Evolutionary conservation across 2,888 invertebrate species (phyloP).

Genomic region (Hydrotaea cyrtoneurina): DNA sequence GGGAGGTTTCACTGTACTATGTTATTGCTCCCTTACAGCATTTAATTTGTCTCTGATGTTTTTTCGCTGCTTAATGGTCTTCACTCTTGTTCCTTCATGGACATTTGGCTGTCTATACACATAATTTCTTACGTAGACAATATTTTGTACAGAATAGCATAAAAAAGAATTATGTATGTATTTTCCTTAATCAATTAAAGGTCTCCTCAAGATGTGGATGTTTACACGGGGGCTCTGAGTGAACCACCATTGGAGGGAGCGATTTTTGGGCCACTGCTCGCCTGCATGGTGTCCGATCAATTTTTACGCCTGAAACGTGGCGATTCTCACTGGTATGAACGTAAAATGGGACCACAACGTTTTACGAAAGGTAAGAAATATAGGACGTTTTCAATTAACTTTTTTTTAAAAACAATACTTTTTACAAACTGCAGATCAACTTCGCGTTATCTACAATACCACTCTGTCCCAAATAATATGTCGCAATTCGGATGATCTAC

Average conservation of each 20-base stretch:
- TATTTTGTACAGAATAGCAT: no score
- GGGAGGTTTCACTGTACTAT: no score
- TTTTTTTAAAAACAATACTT: no score
- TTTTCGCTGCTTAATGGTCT: no score
- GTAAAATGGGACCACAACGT: constrained; percentile 83
- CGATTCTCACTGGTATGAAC: constrained; percentile 95
- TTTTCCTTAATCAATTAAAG: constrained; percentile 77
- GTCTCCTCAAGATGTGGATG: constrained; percentile 90
- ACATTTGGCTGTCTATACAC: no score
- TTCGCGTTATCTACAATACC: constrained; percentile 89
- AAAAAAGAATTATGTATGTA: not conserved
- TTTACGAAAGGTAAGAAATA: constrained; percentile 84
- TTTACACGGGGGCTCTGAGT: constrained; percentile 93
- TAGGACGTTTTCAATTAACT: not conserved
- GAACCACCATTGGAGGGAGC: constrained; percentile 87
- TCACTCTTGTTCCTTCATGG: no score
- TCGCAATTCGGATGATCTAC: constrained; percentile 87
- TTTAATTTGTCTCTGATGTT: no score
- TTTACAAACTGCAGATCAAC: constrained; percentile 85
- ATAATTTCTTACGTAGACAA: no score
- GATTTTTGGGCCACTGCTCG: constrained; percentile 91
- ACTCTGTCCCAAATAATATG: constrained; percentile 89
- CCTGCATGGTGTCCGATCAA: constrained; percentile 92
- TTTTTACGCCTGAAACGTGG: constrained; percentile 90
- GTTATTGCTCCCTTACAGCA: no score